phyloP scores from a whole-genome alignment of 2,888 invertebrate genomes.

The Acrobasis repandana region DNA sequence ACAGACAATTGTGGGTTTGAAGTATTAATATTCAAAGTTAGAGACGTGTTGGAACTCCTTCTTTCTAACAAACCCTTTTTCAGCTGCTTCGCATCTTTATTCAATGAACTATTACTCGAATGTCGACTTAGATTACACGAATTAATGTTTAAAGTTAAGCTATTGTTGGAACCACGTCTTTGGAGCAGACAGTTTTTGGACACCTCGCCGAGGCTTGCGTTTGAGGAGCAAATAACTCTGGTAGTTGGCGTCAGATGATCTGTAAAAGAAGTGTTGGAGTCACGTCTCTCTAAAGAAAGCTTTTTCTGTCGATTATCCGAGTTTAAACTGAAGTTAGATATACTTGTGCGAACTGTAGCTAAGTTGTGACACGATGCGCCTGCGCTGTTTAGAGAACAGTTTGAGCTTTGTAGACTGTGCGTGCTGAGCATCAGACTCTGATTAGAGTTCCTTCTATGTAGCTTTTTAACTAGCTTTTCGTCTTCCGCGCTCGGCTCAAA shows the following conservation, averaged over 20 bases:
- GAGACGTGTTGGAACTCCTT: slow-evolving; percentile 94
- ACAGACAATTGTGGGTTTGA: slow-evolving; percentile 75
- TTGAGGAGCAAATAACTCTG: slow-evolving; percentile 77
- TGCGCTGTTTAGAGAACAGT: slow-evolving; percentile 71
- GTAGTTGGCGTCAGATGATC: slow-evolving; percentile 69
- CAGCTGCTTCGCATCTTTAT: slow-evolving; percentile 68
- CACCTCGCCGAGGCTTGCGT: slow-evolving; percentile 66
- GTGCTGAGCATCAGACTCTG: slow-evolving; percentile 84
- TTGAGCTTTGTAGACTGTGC: slow-evolving; percentile 80
- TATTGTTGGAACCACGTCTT: slow-evolving; percentile 93
- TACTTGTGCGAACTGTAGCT: slow-evolving; percentile 68
- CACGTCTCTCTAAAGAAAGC: slow-evolving; percentile 90
- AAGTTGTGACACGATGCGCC: slow-evolving; percentile 74
- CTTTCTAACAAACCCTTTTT: slow-evolving; percentile 90
- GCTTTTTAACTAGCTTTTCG: slow-evolving; percentile 70
- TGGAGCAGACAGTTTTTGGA: slow-evolving; percentile 87
- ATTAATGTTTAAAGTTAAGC: slow-evolving; percentile 90
- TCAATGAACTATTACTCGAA: slow-evolving; percentile 82
- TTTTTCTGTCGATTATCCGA: slow-evolving; percentile 79
- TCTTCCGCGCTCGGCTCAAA: slow-evolving; percentile 76
- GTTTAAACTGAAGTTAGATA: slow-evolving; percentile 75
- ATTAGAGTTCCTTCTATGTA: slow-evolving; percentile 84
- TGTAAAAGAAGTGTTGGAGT: slow-evolving; percentile 91
- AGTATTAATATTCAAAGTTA: slow-evolving; percentile 88
- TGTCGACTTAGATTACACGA: slow-evolving; percentile 78